These are phyloP conservation scores for Otolemur garnettii DNA, from an alignment of 2,113 vertebrate species.

Conservation along the genomic window DNA sequence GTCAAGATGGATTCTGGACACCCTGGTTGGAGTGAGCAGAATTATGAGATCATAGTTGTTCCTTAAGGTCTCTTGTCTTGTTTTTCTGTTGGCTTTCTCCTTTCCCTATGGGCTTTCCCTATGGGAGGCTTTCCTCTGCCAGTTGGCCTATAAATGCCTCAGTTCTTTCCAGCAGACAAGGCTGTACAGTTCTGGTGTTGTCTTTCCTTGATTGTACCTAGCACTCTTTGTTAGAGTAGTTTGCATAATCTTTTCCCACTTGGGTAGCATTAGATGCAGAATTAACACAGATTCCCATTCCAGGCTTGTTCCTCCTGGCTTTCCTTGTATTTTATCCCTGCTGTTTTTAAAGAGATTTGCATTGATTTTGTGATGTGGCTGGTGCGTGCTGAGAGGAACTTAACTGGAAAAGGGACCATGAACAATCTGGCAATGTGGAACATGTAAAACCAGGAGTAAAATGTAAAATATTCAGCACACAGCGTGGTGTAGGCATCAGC, in stretches of 20 bases:
- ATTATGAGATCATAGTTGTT: background rate
- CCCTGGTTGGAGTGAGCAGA: background rate
- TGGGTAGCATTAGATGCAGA: background rate
- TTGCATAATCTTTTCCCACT: background rate
- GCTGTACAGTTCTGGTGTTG: background rate
- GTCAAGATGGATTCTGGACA: background rate
- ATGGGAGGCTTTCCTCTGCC: background rate
- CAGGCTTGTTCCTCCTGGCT: background rate
- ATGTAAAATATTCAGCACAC: slow-evolving; percentile 9
- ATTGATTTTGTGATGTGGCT: background rate
- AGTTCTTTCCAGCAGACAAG: background rate
- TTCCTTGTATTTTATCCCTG: background rate
- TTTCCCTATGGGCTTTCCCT: background rate
- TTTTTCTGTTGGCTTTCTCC: background rate
- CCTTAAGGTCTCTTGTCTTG: background rate
- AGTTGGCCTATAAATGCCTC: background rate
- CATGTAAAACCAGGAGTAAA: background rate
- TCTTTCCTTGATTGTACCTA: background rate
- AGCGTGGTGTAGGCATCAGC: background rate
- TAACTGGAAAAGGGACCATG: slow-evolving; percentile 20
- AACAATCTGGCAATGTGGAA: slow-evolving; percentile 5
- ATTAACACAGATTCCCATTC: slow-evolving; percentile 3
- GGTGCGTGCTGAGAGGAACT: background rate
- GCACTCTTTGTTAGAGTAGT: background rate
- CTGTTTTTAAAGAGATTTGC: slow-evolving; percentile 58